phyloP scores from a whole-genome alignment of 1,140 invertebrate genomes.

The Anagrus nilaparvatae region DNA sequence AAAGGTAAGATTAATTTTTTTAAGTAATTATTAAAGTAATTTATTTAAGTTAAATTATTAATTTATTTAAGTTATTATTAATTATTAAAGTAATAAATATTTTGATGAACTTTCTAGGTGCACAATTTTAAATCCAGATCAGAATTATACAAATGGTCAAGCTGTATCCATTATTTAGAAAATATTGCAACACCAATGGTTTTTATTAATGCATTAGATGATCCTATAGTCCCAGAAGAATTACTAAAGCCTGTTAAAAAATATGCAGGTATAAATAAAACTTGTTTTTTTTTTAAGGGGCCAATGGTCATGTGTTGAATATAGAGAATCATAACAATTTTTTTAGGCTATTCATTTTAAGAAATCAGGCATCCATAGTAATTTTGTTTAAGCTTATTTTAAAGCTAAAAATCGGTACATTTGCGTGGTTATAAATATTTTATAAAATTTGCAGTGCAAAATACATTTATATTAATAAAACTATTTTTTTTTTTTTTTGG shows the following conservation, averaged over 20 bases:
- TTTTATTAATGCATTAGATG: slow-evolving; percentile 80
- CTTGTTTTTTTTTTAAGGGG: not conserved
- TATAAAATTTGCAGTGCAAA: no score
- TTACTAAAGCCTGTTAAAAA: slow-evolving; percentile 61
- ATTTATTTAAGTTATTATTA: slow-evolving; percentile 1
- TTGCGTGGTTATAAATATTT: no score
- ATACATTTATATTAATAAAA: no score
- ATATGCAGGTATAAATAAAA: slow-evolving; percentile 57
- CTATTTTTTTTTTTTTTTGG: no score
- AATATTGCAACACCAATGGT: slow-evolving; percentile 75
- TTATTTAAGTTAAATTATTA: not conserved
- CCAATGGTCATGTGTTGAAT: no score
- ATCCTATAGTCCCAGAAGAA: slow-evolving; percentile 73
- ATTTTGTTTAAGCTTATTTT: not conserved
- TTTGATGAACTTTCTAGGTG: slow-evolving; percentile 21
- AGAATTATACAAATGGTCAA: slow-evolving; percentile 75
- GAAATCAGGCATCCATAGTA: no score
- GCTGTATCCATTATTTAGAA: slow-evolving; percentile 63
- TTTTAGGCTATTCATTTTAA: no score
- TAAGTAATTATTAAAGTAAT: slow-evolving; percentile 4
- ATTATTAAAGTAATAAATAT: no score
- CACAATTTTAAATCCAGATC: slow-evolving; percentile 65
- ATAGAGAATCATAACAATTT: slow-evolving; percentile 1
- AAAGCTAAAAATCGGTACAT: not conserved
- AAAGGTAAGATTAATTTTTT: slow-evolving; percentile 34